Conservation (phyloP, 92 coral and sea anemone genomes). For the Pocillopora grandis region DNA sequence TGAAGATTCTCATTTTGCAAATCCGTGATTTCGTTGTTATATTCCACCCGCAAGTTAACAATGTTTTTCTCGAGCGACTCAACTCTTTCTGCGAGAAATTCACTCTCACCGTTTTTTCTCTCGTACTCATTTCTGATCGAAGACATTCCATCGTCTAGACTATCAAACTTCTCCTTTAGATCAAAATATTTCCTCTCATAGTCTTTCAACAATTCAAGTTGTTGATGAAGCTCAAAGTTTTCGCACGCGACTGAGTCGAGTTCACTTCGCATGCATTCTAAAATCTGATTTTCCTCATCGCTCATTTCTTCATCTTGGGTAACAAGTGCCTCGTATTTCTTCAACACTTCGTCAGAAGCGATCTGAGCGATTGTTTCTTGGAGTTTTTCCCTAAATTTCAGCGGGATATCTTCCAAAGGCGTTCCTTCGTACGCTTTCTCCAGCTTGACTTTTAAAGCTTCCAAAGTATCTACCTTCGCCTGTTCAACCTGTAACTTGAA, state of each 20-base stretch:
- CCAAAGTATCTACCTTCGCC: slow-evolving; percentile 91
- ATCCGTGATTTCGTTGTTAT: slow-evolving; percentile 77
- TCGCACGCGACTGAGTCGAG: slow-evolving; percentile 70
- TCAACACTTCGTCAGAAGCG: slow-evolving; percentile 75
- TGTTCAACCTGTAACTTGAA: slow-evolving; percentile 91
- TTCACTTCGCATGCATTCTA: slow-evolving; percentile 63
- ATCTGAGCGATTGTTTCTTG: slow-evolving; percentile 88
- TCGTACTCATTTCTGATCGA: slow-evolving; percentile 82
- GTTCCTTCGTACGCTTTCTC: slow-evolving; percentile 94
- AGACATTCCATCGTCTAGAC: slow-evolving; percentile 69
- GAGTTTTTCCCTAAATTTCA: slow-evolving; percentile 82
- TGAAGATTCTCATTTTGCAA: slow-evolving; percentile 79
- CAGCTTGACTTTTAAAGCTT: slow-evolving; percentile 72
- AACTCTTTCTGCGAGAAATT: slow-evolving; percentile 83
- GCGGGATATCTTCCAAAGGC: slow-evolving; percentile 88
- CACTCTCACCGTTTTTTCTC: slow-evolving; percentile 89
- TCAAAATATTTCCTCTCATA: slow-evolving; percentile 76
- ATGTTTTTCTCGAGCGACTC: slow-evolving; percentile 80
- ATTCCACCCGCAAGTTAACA: slow-evolving; percentile 77
- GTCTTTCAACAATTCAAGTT: slow-evolving; percentile 55
- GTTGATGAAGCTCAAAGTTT: slow-evolving; percentile 63
- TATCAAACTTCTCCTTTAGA: slow-evolving; percentile 67
- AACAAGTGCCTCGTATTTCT: slow-evolving; percentile 74
- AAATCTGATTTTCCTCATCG: slow-evolving; percentile 61
- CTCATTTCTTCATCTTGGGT: slow-evolving; percentile 63